These are phyloP conservation scores for Protosalanx chinensis DNA, from an alignment of 2,797 vertebrate genomes.

Conservation along the genomic window DNA sequence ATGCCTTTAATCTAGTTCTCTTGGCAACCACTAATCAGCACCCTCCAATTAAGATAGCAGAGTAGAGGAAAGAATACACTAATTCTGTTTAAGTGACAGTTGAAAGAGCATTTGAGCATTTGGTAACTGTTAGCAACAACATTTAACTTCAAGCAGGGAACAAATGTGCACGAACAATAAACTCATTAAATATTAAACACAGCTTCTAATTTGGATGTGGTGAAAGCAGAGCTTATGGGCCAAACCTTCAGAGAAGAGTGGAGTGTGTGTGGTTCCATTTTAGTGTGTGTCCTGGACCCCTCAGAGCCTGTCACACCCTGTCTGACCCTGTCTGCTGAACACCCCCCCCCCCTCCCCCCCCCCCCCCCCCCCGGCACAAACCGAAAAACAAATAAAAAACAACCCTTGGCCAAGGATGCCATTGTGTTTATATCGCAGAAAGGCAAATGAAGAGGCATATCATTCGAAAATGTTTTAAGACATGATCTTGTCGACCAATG, in stretches of 20 bases:
- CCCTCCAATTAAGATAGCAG: background rate
- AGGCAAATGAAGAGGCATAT: background rate
- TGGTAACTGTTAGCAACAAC: background rate
- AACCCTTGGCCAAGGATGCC: background rate
- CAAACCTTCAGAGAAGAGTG: conserved; percentile 30
- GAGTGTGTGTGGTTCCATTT: conserved; percentile 26
- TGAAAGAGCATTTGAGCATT: conserved; percentile 1
- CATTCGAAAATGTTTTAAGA: background rate
- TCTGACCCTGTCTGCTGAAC: background rate
- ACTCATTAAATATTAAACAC: background rate
- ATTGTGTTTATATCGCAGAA: background rate
- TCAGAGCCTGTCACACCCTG: conserved; percentile 18
- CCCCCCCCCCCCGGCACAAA: background rate
- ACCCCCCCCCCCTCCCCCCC: too few species aligned
- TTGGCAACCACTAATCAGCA: conserved; percentile 10
- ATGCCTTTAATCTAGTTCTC: conserved; percentile 3
- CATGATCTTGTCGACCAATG: too few species aligned
- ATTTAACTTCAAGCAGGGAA: background rate
- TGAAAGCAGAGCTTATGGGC: conserved; percentile 22
- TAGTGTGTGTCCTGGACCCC: conserved; percentile 18
- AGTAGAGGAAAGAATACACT: background rate
- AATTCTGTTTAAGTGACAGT: background rate
- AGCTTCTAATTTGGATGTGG: background rate
- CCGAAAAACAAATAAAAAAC: conserved; percentile 14
- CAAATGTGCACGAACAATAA: background rate